A percentile compares a stretch with the other conserved stretches of the same genome.
These are phyloP conservation scores for Poecilia velifera DNA, from an alignment of 2,797 vertebrate genomes.

Conservation along the genomic window DNA sequence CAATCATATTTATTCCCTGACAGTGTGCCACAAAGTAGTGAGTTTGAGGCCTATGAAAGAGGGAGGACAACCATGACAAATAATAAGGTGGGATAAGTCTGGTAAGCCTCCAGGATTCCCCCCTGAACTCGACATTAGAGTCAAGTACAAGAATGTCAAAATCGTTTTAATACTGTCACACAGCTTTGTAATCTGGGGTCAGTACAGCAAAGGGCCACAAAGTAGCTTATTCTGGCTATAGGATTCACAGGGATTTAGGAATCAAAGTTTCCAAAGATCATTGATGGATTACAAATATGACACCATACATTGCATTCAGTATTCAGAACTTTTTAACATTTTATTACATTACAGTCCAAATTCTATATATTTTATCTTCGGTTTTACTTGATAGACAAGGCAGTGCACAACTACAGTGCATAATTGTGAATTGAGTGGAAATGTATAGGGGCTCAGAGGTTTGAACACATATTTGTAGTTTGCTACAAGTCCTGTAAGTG, in stretches of 20 bases:
- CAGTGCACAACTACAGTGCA: not conserved
- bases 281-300: slow-evolving; percentile 10
- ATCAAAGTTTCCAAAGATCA: not conserved
- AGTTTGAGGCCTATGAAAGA: slow-evolving; percentile 34
- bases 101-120: slow-evolving; percentile 60
- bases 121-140: slow-evolving; percentile 46
- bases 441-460: not conserved
- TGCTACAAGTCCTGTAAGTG: not conserved
- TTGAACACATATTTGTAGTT: not conserved
- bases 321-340: not conserved
- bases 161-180: slow-evolving; percentile 50
- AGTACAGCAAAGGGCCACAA: slow-evolving; percentile 28
- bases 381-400: not conserved
- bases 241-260: not conserved
- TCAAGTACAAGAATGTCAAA: slow-evolving; percentile 60
- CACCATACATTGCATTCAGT: not conserved
- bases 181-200: slow-evolving; percentile 43
- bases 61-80: slow-evolving; percentile 53
- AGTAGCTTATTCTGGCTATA: slow-evolving; percentile 4
- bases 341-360: not conserved
- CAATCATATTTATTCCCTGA: slow-evolving; percentile 23
- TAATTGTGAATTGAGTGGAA: not conserved
- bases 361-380: not conserved
- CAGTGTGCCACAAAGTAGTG: slow-evolving; percentile 24
- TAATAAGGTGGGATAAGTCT: slow-evolving; percentile 67